A percentile compares a stretch with the other conserved stretches of the same genome.
Conservation (phyloP, 23 tunicate species). For the Phallusia fumigata region DNA sequence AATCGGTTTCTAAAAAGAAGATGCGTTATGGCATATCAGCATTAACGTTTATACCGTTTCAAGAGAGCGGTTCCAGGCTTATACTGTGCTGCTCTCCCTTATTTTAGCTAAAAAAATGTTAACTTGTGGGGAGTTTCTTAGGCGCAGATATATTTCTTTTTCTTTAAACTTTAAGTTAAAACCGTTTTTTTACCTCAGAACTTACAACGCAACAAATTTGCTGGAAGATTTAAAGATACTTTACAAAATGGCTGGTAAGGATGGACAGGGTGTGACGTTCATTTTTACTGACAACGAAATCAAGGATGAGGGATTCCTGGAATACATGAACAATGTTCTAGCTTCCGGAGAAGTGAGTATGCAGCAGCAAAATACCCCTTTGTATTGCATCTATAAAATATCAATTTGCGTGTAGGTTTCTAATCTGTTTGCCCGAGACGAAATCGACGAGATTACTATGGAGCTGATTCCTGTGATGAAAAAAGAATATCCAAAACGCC, state of each 20-base stretch:
- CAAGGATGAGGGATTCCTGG: conserved; percentile 83
- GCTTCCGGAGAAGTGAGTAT: conserved; percentile 70
- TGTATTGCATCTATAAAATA: background rate
- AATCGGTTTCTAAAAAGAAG: no score
- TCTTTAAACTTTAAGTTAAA: background rate
- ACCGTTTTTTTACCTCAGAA: conserved; percentile 19
- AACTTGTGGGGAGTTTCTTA: background rate
- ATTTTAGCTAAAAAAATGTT: no score
- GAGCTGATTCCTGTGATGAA: conserved; percentile 82
- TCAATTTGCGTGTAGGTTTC: conserved; percentile 32
- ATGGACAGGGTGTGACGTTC: conserved; percentile 78
- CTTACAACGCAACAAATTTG: conserved; percentile 75
- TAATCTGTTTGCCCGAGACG: conserved; percentile 77
- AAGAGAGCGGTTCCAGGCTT: no score
- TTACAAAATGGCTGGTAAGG: conserved; percentile 82
- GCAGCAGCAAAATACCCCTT: no score
- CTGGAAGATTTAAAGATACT: conserved; percentile 80
- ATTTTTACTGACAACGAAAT: conserved; percentile 85
- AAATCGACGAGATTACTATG: conserved; percentile 75
- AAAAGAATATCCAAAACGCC: conserved; percentile 70
- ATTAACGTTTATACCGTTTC: no score
- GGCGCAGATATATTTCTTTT: background rate
- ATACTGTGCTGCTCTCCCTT: no score
- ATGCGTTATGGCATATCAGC: no score
- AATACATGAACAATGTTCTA: conserved; percentile 83